Evolutionary conservation across 2,113 vertebrate genomes (phyloP).

Genomic region (Danionella cerebrum): DNA sequence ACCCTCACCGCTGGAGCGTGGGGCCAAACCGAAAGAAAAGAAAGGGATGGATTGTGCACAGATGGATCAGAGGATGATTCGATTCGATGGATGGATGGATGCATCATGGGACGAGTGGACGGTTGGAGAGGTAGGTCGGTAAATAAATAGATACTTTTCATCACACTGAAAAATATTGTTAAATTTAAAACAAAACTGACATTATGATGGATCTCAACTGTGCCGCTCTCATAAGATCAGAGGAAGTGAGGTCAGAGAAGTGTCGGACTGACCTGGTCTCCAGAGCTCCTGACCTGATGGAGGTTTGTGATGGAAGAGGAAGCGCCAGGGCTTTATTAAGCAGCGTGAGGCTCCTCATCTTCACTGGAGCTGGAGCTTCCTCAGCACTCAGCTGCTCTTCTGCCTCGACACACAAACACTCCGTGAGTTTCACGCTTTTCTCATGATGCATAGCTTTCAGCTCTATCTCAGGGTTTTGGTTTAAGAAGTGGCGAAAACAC

Average conservation of each 20-base stretch:
- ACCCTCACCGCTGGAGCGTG: no score
- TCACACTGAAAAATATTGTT: no score
- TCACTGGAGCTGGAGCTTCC: not conserved
- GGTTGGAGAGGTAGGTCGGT: no score
- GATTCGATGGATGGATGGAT: no score
- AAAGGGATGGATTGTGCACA: no score
- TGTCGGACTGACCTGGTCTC: constrained; percentile 14
- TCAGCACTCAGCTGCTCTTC: constrained; percentile 10
- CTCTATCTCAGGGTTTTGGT: not conserved
- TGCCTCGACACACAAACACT: not conserved
- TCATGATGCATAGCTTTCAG: not conserved
- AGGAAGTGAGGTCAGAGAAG: not conserved
- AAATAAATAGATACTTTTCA: no score
- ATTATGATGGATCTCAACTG: not conserved
- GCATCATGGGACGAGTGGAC: no score
- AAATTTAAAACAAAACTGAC: no score
- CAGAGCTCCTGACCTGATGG: not conserved
- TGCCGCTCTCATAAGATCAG: not conserved
- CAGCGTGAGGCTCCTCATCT: not conserved
- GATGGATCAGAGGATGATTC: no score
- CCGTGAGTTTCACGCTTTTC: constrained; percentile 1
- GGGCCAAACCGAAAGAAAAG: no score
- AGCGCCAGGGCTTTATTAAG: constrained; percentile 13
- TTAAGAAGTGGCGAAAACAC: no score
- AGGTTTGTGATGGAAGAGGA: constrained; percentile 5